Conservation (phyloP, 2,888 invertebrate species). For the Parnassius smintheus region DNA sequence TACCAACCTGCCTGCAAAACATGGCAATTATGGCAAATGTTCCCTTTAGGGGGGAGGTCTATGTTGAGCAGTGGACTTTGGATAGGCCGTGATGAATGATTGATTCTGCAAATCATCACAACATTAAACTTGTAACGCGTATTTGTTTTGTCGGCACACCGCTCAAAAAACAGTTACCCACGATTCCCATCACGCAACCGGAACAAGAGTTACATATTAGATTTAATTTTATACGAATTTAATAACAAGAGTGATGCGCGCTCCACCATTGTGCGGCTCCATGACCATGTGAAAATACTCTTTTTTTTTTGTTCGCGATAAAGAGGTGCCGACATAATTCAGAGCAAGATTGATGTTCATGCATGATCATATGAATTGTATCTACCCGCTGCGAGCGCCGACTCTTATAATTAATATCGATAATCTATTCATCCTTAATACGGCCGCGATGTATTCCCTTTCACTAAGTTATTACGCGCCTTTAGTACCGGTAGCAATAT, state of each 20-base stretch:
- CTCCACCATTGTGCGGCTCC: slow-evolving; percentile 60
- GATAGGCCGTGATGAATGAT: too few species aligned
- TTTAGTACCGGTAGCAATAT: slow-evolving; percentile 61
- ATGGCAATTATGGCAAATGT: too few species aligned
- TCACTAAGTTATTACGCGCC: slow-evolving; percentile 40
- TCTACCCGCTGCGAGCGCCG: slow-evolving; percentile 66
- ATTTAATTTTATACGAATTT: slow-evolving; percentile 81
- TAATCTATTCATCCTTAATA: slow-evolving; percentile 67
- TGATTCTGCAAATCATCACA: not conserved
- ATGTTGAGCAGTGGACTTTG: too few species aligned
- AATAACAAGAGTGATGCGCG: slow-evolving; percentile 76
- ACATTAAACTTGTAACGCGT: slow-evolving; percentile 3
- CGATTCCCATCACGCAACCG: slow-evolving; percentile 75
- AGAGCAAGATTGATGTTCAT: slow-evolving; percentile 73
- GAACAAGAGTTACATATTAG: slow-evolving; percentile 78
- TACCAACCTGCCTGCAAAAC: too few species aligned
- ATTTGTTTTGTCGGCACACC: slow-evolving; percentile 37
- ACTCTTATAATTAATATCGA: slow-evolving; percentile 71
- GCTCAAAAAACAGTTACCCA: slow-evolving; percentile 61
- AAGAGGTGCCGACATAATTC: slow-evolving; percentile 77
- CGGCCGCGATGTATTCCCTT: slow-evolving; percentile 50
- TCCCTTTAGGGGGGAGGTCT: too few species aligned
- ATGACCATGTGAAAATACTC: slow-evolving; percentile 71
- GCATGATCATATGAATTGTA: slow-evolving; percentile 65
- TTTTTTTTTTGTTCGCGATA: slow-evolving; percentile 72